phyloP scores from a whole-genome alignment of 2,888 invertebrate species.

The Eupithecia abbreviata region DNA sequence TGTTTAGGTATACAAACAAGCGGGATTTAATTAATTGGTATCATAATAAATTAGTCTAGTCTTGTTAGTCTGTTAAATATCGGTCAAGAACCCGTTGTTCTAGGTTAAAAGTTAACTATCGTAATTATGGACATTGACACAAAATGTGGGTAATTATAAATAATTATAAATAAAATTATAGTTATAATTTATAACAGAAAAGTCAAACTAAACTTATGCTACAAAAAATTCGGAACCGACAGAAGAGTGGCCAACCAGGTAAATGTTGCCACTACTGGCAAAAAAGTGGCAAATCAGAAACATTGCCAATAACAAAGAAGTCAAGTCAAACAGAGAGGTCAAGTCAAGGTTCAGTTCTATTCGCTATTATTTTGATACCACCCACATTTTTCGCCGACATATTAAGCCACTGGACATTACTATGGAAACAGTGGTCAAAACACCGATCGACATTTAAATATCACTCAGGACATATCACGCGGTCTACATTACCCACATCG shows the following conservation, averaged over 20 bases:
- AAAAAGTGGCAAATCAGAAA: background rate
- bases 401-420: conserved; percentile 27
- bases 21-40: background rate
- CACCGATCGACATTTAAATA: conserved; percentile 34
- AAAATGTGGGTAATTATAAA: background rate
- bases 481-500: conserved; percentile 20
- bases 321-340: background rate
- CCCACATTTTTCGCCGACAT: background rate
- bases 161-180: too few relatives aligned
- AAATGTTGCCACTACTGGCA: background rate
- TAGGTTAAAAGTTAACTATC: background rate
- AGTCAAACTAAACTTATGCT: too few relatives aligned
- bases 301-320: background rate
- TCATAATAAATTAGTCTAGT: background rate
- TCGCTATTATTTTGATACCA: background rate
- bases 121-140: background rate
- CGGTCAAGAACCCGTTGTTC: background rate
- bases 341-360: conserved; percentile 2
- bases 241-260: background rate
- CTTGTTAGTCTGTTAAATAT: background rate
- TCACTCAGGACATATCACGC: conserved; percentile 33
- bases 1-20: background rate
- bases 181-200: too few relatives aligned
- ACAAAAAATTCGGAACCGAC: background rate
- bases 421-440: conserved; percentile 34